Evolutionary conservation across 2,113 vertebrate species (phyloP).

Genomic region (Ptyas mucosa): DNA sequence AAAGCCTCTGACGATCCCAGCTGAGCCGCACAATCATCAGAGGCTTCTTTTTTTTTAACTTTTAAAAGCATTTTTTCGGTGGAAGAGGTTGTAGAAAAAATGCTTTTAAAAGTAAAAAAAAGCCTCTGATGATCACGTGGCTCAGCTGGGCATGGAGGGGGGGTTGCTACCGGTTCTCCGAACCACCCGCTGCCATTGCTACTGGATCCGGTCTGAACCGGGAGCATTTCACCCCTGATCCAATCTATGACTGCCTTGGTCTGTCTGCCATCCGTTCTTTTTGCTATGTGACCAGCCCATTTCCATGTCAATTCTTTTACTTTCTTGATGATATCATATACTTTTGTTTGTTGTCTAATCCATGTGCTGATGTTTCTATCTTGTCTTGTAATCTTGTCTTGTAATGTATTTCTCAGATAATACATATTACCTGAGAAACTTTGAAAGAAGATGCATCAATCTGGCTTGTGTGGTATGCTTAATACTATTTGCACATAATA

Average conservation of each 20-base stretch:
- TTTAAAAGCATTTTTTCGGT: too few species aligned
- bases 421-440: background rate
- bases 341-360: too few species aligned
- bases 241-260: background rate
- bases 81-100: too few species aligned
- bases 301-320: background rate
- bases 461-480: background rate
- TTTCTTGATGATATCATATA: background rate
- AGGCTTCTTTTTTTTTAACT: too few species aligned
- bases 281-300: background rate
- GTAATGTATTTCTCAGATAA: background rate
- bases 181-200: too few species aligned
- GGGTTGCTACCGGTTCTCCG: too few species aligned
- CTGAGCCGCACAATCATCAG: too few species aligned
- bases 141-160: too few species aligned
- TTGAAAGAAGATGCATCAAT: background rate
- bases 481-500: background rate
- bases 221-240: background rate
- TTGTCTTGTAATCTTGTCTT: background rate
- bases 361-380: background rate
- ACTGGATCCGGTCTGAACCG: too few species aligned
- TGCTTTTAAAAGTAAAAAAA: too few species aligned
- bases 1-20: too few species aligned
- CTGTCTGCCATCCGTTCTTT: background rate
- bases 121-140: too few species aligned